Evolutionary conservation across 1,140 invertebrate genomes (phyloP), one percentile per base, ranked within the genome.

Genomic region (Saxidomus purpurata): DNA sequence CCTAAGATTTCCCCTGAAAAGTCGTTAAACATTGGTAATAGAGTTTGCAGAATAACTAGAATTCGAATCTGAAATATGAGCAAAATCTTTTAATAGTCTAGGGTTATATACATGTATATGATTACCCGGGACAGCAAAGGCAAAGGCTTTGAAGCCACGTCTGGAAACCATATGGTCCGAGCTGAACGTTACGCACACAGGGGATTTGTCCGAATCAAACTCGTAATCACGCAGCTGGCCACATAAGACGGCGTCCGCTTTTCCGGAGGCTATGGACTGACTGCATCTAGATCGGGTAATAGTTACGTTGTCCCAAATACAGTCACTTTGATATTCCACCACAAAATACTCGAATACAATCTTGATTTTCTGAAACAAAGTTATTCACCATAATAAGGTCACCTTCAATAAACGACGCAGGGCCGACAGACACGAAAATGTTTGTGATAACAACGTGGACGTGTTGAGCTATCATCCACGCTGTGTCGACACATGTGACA

Each of bases 71-170:
- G n/a, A n/a, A n/a, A n/a, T n/a, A n/a, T n/a, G n/a, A n/a, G n/a
- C n/a, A n/a, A n/a, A n/a, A n/a, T n/a, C n/a, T n/a, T n/a, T n/a
- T n/a, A n/a, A n/a, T n/a, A n/a, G n/a, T n/a, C n/a, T n/a, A n/a
- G n/a, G n/a, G n/a, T n/a, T n/a, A n/a, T n/a, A n/a, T n/a, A n/a
- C n/a, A n/a, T n/a, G n/a, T 59, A 25, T 59, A 25, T 4, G 9
- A 11, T 38, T 71, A 71, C 67, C 67, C 19, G 67, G 34, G 2
- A 71, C 2, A 2, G 34, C 67, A 1, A 22, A 31, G 2, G 67
- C 67, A 40, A 19, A 22, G 11, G 67, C 67, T 40, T 71, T 71
- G 67, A 71, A 71, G 17, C 67, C 67, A 22, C 67, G 67, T 71
- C 17, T 71, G 31, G 28, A 17, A 17, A 71, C 34, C 11, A 28